Evolutionary conservation across 2,888 invertebrate species (phyloP).

Genomic region (Chrysotoxum bicinctum): DNA sequence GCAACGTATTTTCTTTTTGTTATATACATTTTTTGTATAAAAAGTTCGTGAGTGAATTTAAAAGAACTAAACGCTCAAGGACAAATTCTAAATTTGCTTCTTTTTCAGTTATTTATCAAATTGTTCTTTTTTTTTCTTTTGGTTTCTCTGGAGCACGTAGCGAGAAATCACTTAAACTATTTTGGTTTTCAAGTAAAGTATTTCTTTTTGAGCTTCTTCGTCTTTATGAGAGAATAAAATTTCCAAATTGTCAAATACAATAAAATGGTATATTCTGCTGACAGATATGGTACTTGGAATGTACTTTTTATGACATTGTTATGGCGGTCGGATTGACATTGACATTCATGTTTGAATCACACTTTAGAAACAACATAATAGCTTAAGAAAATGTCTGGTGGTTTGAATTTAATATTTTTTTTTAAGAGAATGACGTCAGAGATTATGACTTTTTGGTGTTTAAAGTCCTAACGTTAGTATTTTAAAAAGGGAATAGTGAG

Average conservation of each 20-base stretch:
- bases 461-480: no score
- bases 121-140: neutral
- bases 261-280: conserved; percentile 37
- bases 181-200: conserved; percentile 7
- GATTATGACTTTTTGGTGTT: no score
- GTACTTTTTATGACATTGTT: conserved; percentile 17
- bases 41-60: neutral
- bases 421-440: neutral
- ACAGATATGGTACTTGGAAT: neutral
- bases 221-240: conserved; percentile 34
- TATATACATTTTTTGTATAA: neutral
- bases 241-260: conserved; percentile 48
- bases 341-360: conserved; percentile 21
- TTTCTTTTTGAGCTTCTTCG: neutral
- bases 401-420: conserved; percentile 11
- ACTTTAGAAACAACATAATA: conserved; percentile 4
- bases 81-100: neutral
- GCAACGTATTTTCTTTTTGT: neutral
- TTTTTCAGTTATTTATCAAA: neutral
- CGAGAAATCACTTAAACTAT: conserved; percentile 26
- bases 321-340: conserved; percentile 26
- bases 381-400: neutral
- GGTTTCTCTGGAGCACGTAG: neutral
- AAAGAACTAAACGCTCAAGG: conserved; percentile 20
- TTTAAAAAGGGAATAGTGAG: no score